These are phyloP conservation scores for Drosophila nr. perissopoda DNA, from an alignment of 2,888 invertebrate genomes.

Conservation along the genomic window DNA sequence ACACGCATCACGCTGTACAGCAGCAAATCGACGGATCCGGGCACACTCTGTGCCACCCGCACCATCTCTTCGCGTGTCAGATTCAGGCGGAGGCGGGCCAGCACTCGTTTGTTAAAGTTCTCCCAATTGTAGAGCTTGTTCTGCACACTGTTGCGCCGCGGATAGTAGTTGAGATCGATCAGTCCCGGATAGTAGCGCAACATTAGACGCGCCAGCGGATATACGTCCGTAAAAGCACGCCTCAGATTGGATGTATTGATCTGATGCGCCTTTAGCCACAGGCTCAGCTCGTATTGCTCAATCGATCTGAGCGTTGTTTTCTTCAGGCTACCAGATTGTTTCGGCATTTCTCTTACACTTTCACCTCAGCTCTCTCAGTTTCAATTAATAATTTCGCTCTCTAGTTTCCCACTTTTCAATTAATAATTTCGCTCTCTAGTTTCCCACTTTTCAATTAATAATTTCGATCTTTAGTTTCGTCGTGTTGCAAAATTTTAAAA, in stretches of 20 bases:
- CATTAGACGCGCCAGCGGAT: slow-evolving; percentile 89
- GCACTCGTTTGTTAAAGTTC: slow-evolving; percentile 90
- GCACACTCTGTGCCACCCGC: slow-evolving; percentile 87
- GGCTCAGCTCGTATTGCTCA: slow-evolving; percentile 50
- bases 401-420: neutral
- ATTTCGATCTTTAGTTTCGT: neutral
- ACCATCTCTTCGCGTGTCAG: slow-evolving; percentile 87
- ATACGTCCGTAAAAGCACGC: slow-evolving; percentile 91
- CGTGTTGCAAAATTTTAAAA: neutral
- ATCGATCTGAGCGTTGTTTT: slow-evolving; percentile 30
- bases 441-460: neutral
- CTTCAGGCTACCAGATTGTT: slow-evolving; percentile 4
- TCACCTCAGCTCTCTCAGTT: neutral
- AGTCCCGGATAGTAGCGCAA: slow-evolving; percentile 89
- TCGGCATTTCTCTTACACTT: slow-evolving; percentile 21
- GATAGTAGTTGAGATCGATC: slow-evolving; percentile 92
- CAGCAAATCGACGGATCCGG: slow-evolving; percentile 88
- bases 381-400: neutral
- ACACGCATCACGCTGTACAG: slow-evolving; percentile 81
- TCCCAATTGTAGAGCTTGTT: slow-evolving; percentile 91
- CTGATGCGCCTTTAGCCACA: slow-evolving; percentile 46
- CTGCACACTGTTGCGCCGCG: slow-evolving; percentile 88
- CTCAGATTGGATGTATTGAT: slow-evolving; percentile 84
- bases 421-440: too few relatives aligned
- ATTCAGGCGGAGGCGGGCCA: slow-evolving; percentile 87